phyloP scores from a whole-genome alignment of 1,140 invertebrate species.

The Drosophila subpulchrella region DNA sequence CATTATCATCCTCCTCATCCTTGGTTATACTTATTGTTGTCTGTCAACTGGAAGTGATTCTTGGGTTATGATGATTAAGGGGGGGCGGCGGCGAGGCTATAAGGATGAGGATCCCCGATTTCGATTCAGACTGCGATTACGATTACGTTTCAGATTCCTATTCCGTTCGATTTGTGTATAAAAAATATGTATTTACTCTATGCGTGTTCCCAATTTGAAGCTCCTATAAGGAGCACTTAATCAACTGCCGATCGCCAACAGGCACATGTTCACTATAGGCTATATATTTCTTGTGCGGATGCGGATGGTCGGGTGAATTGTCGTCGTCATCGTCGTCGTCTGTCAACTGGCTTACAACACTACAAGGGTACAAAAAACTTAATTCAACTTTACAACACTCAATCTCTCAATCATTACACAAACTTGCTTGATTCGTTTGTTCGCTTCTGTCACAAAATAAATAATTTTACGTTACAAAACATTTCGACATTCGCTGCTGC shows the following conservation, averaged over 20 bases:
- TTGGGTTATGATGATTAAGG: background rate
- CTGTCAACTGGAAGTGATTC: slow-evolving; percentile 41
- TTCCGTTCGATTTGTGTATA: slow-evolving; percentile 43
- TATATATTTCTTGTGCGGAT: slow-evolving; percentile 34
- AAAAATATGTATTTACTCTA: slow-evolving; percentile 63
- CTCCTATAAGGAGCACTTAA: slow-evolving; percentile 76
- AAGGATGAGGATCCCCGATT: slow-evolving; percentile 6
- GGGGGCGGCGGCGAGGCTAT: background rate
- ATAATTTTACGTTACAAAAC: slow-evolving; percentile 3
- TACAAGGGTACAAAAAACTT: slow-evolving; percentile 40
- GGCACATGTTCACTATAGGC: slow-evolving; percentile 31
- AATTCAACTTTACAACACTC: slow-evolving; percentile 21
- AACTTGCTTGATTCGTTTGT: too few relatives aligned
- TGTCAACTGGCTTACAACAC: slow-evolving; percentile 25
- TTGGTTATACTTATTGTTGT: slow-evolving; percentile 30
- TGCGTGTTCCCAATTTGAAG: slow-evolving; percentile 68
- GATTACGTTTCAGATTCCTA: background rate
- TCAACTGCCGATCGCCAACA: slow-evolving; percentile 45
- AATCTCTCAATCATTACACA: background rate
- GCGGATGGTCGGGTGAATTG: slow-evolving; percentile 12
- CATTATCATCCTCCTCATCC: background rate
- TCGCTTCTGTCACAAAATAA: slow-evolving; percentile 1
- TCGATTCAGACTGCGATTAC: background rate
- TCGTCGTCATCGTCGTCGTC: background rate
- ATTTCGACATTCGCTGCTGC: background rate